Evolutionary conservation across 2,888 invertebrate species (phyloP).

Genomic region (Parelbella ahira): DNA sequence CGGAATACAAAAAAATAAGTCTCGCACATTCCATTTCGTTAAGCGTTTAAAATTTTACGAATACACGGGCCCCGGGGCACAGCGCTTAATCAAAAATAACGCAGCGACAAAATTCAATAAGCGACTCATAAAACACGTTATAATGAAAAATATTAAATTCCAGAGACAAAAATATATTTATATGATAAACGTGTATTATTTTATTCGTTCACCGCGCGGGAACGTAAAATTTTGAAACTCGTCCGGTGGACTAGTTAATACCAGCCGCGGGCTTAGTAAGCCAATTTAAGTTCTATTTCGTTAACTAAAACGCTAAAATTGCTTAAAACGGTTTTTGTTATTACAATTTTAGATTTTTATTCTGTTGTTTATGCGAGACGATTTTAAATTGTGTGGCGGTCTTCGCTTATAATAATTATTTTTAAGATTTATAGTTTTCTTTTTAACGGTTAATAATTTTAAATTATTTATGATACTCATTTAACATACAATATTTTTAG

Average conservation of each 20-base stretch:
- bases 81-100: constrained; percentile 68
- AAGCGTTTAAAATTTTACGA: constrained; percentile 41
- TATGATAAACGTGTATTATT: constrained; percentile 20
- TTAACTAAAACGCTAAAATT: constrained; percentile 3
- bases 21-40: constrained; percentile 16
- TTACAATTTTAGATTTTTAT: neutral
- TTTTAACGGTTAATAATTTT: no score
- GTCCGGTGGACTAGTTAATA: constrained; percentile 12
- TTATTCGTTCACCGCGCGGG: constrained; percentile 35
- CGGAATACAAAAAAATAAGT: constrained; percentile 11
- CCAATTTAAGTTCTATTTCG: constrained; percentile 9
- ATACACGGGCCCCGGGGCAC: constrained; percentile 27
- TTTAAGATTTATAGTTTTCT: neutral
- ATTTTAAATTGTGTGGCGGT: constrained; percentile 11
- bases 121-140: constrained; percentile 62
- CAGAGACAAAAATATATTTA: constrained; percentile 57
- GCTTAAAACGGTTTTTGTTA: constrained; percentile 7
- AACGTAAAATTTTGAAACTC: constrained; percentile 23
- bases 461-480: no score
- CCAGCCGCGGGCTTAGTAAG: constrained; percentile 1
- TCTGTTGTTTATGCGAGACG: neutral
- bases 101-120: constrained; percentile 66
- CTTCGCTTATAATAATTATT: neutral
- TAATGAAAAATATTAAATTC: constrained; percentile 75
- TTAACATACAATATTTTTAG: no score